phyloP scores from a whole-genome alignment of 2,888 invertebrate genomes.

The Ochropacha duplaris region DNA sequence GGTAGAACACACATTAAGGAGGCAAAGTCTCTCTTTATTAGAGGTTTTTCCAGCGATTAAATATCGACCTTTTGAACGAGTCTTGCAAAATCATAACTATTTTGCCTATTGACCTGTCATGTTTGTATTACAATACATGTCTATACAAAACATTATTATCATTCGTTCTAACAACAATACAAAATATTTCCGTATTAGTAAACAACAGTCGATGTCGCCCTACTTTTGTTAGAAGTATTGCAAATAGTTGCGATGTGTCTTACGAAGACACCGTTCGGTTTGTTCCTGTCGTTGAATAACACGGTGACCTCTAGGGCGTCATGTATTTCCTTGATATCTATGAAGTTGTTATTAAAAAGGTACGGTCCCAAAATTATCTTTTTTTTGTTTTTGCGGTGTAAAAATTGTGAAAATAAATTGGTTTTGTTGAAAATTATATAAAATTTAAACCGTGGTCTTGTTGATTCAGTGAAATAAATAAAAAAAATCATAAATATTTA shows the following conservation, averaged over 20 bases:
- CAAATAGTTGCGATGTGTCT: not conserved
- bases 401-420: no score
- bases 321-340: constrained; percentile 21
- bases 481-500: no score
- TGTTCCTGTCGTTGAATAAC: not conserved
- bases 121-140: not conserved
- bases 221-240: not conserved
- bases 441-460: no score
- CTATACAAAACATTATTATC: not conserved
- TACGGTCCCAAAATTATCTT: constrained; percentile 20
- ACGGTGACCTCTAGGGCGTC: not conserved
- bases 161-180: not conserved
- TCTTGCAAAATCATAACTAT: no score
- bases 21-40: no score
- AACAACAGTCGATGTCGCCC: not conserved
- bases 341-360: constrained; percentile 30
- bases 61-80: no score
- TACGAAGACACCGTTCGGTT: not conserved
- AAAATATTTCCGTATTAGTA: not conserved
- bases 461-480: no score
- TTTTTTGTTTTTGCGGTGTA: no score
- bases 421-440: no score
- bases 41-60: no score
- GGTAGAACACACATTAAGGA: no score
- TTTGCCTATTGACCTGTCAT: not conserved